Evolutionary conservation across 2,888 invertebrate species (phyloP), one percentile per base, ranked within the genome.

Genomic region (Cremastinae sp.): DNA sequence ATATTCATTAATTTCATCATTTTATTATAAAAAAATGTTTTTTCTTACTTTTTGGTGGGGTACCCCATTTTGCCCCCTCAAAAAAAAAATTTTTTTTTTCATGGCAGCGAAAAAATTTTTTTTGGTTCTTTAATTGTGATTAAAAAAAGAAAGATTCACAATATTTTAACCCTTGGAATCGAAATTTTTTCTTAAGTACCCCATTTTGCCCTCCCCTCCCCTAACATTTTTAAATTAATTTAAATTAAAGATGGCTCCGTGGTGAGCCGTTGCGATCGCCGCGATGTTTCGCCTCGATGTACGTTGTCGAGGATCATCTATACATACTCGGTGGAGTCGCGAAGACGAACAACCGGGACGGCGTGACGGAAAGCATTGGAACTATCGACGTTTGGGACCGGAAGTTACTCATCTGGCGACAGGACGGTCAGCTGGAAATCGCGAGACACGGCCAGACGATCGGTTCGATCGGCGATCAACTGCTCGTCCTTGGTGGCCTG

Each of bases 281-380:
- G 0, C 82, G 89, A 10, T 87, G 88, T 51, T 88, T 89, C 70
- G 83, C 87, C 10, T 82, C 86, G 1, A 81, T 90, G 70, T 83
- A 84, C 73, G 85, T 84, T 1, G 78, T 84, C 16, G 83, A 82
- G 69, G 92, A 93, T 83, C 91, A 91, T 75, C 85, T 95, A 49
- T 94, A 92, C 83, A 87, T 94, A 39, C 91, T 95, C 69, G 95
- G 94, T 0, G 95, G 95, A 1, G 94, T 94, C 43, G 93, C 93
- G 1, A 92, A 91, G 84, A 82, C 81, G 47, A 43, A 58, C 35
- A 82, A 79, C n/a, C n/a, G n/a, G n/a, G n/a, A n/a, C n/a, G n/a
- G n/a, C n/a, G 91, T 91, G 0, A 91, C 92, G 0, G 91, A 91
- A 75, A 94, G 94, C 77, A 91, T 93, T 4, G 91, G 91, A 2